Conservation (phyloP, 2,888 invertebrate species). For the Gortyna flavago region DNA sequence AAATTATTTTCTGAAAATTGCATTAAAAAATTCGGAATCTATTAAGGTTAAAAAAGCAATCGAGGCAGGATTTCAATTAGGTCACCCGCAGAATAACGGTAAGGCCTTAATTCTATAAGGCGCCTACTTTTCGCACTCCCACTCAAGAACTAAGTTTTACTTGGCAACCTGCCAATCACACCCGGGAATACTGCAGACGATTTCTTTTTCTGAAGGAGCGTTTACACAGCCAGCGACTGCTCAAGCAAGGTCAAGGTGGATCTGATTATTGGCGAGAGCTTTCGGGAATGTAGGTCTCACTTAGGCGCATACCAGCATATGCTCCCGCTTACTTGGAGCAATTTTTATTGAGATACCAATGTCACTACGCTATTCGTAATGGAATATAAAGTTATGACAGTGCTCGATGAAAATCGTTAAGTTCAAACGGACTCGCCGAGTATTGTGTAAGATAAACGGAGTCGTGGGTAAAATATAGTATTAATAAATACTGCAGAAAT, state of each 20-base stretch:
- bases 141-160: conserved; percentile 39
- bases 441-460: conserved; percentile 30
- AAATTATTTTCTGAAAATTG: too few relatives aligned
- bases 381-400: conserved; percentile 54
- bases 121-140: conserved; percentile 39
- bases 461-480: conserved; percentile 31
- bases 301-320: conserved; percentile 45
- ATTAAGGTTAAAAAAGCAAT: conserved; percentile 22
- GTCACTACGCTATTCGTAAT: conserved; percentile 42
- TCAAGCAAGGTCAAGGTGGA: conserved; percentile 57
- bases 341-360: conserved; percentile 65
- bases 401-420: conserved; percentile 36
- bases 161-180: conserved; percentile 60
- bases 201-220: conserved; percentile 38
- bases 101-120: conserved; percentile 32
- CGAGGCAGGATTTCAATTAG: conserved; percentile 51
- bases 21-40: not conserved
- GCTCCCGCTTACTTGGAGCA: conserved; percentile 39
- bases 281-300: conserved; percentile 50
- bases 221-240: conserved; percentile 15
- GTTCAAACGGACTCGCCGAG: conserved; percentile 39
- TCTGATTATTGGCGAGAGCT: conserved; percentile 28
- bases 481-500: conserved; percentile 40
- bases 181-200: conserved; percentile 40
- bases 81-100: conserved; percentile 40